Base-by-base conservation (phyloP, 2,113 vertebrate species). In the Bungarus multicinctus region DNA sequence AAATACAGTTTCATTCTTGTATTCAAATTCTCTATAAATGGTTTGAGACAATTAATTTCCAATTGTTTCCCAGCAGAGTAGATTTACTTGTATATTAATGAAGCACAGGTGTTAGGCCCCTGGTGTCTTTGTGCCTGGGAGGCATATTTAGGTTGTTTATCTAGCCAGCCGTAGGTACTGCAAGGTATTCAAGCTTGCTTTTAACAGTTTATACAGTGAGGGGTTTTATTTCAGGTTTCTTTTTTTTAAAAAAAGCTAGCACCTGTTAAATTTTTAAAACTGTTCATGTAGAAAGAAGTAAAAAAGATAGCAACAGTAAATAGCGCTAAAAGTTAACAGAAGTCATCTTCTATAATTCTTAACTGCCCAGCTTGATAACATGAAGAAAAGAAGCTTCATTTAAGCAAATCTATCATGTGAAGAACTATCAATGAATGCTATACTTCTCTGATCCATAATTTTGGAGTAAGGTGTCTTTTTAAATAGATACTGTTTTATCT, bases 11-110 rank as follows among this genome's bases (percentile, higher is more conserved):
- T 98, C 93, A 97, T 98, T 97, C 94, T 96, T 98, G 97, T 98
- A 98, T 98, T 98, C 97, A 97, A 96, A 96, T 97, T 97, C 97
- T 95, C 96, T 97, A 96, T 97, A 96, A 97, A 98, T 98, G 97
- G 97, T 98, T 98, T 98, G 97, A 98, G 98, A 98, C 98, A 98
- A 98, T 98, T 98, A 98, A 98, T 98, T 98, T 98, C 97, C 97
- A 97, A 98, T 98, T 98, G 97, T 98, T 97, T 98, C 98, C 97
- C 98, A 98, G 97, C 97, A 97, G 98, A 98, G 96, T 97, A 98
- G 97, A 98, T 98, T 98, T 98, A 96, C 97, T 98, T 98, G 97
- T 97, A 98, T 98, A 98, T 98, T 98, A 98, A 98, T 98, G 98
- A 98, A 97, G 97, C 97, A 98, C 98, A 98, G 98, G 98, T 98